Conservation (phyloP, 1,140 invertebrate genomes). For the Caenorhabditis latens region DNA sequence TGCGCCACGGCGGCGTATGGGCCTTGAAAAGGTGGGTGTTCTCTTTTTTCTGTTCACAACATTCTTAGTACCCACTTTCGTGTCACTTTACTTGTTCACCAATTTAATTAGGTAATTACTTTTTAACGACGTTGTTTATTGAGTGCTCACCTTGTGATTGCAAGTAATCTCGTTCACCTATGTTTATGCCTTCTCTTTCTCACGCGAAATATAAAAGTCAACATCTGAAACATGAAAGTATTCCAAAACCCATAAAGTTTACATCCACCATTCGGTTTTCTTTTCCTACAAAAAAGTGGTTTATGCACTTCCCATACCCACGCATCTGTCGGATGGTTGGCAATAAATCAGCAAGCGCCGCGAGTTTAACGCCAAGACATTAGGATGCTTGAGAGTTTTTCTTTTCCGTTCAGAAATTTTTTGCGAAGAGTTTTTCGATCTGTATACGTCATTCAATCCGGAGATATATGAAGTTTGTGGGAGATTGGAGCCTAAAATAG, state of each 20-base stretch:
- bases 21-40: conserved; percentile 46
- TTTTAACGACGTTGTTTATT: neutral
- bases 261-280: neutral
- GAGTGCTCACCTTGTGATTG: neutral
- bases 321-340: neutral
- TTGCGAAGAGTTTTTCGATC: neutral
- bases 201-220: neutral
- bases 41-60: neutral
- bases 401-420: conserved; percentile 13
- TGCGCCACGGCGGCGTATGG: conserved; percentile 56
- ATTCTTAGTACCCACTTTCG: neutral
- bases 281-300: neutral
- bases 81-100: neutral
- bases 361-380: conserved; percentile 20
- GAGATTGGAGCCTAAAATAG: neutral
- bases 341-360: conserved; percentile 44
- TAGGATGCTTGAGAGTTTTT: conserved; percentile 42
- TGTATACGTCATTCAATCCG: neutral
- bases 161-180: too few species aligned
- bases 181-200: neutral
- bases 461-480: neutral
- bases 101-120: neutral
- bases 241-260: neutral
- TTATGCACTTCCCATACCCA: neutral
- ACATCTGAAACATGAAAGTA: neutral